Evolutionary conservation across 2,888 invertebrate species (phyloP).

Genomic region (Apeira syringaria): DNA sequence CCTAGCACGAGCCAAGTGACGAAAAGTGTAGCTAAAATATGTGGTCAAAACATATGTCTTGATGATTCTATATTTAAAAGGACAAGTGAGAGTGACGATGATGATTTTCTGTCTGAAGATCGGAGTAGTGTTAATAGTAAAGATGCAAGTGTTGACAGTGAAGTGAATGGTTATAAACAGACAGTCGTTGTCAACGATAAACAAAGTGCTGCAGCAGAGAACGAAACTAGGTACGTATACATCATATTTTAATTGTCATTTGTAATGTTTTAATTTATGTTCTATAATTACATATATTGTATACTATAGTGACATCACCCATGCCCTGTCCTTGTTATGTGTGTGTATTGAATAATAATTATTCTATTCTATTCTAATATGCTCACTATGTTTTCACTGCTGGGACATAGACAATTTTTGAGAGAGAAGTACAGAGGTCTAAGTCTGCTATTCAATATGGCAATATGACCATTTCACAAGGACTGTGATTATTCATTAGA

Average conservation of each 20-base stretch:
- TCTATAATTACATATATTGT: no score
- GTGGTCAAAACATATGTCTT: constrained; percentile 76
- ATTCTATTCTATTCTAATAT: no score
- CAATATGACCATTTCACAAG: no score
- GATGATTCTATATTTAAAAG: constrained; percentile 71
- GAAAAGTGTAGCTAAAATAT: constrained; percentile 62
- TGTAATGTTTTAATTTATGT: no score
- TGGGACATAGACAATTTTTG: no score
- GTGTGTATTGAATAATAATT: no score
- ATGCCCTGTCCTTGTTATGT: no score
- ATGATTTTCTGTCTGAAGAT: constrained; percentile 40
- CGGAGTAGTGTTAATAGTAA: constrained; percentile 44
- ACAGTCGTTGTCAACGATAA: constrained; percentile 52
- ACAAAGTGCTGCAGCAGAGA: constrained; percentile 17
- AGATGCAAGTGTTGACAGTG: not conserved
- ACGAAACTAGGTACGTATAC: constrained; percentile 30
- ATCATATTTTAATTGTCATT: not conserved
- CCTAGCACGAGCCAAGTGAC: constrained; percentile 58
- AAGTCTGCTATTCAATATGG: no score
- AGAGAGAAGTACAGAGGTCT: no score
- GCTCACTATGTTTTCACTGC: no score
- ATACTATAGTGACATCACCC: no score
- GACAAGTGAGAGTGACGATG: constrained; percentile 54
- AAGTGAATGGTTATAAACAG: constrained; percentile 44
- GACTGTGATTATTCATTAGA: no score